These are phyloP conservation scores for Fragum whitleyi DNA, from an alignment of 2,888 invertebrate genomes.

Conservation along the genomic window DNA sequence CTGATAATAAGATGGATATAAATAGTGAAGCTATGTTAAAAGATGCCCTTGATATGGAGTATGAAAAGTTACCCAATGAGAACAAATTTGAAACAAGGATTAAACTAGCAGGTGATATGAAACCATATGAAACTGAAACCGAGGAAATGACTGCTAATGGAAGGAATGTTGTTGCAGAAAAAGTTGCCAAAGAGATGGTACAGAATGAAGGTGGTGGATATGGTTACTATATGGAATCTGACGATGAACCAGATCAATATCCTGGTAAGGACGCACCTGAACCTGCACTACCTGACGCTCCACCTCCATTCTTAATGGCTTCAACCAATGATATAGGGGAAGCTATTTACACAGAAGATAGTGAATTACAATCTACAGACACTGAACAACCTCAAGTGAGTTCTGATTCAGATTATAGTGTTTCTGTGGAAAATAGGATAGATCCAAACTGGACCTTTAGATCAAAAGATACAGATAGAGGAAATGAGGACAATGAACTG, in stretches of 20 bases:
- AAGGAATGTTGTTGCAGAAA: conserved; percentile 53
- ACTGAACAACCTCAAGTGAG: not conserved
- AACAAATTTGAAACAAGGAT: conserved; percentile 45
- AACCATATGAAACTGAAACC: conserved; percentile 36
- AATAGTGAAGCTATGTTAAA: conserved; percentile 65
- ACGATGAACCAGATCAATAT: conserved; percentile 60
- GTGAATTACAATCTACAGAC: not conserved
- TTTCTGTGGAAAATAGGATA: not conserved
- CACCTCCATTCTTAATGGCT: conserved; percentile 47
- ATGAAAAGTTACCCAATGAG: conserved; percentile 53
- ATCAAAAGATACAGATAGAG: conserved; percentile 24
- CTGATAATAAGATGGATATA: conserved; percentile 54
- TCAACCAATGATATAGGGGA: conserved; percentile 16
- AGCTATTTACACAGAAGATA: not conserved
- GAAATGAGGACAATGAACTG: conserved; percentile 17
- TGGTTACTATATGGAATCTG: conserved; percentile 60
- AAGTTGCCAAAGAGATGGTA: conserved; percentile 58
- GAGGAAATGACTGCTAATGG: conserved; percentile 40
- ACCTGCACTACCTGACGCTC: conserved; percentile 55
- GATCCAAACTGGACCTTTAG: conserved; percentile 57
- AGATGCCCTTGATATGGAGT: conserved; percentile 63
- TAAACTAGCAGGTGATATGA: conserved; percentile 35
- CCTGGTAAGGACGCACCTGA: conserved; percentile 54
- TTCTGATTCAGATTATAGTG: not conserved
- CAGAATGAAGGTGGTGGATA: conserved; percentile 42